phyloP scores from a whole-genome alignment of 2,113 vertebrate species.

The Pelecanoides urinatrix region DNA sequence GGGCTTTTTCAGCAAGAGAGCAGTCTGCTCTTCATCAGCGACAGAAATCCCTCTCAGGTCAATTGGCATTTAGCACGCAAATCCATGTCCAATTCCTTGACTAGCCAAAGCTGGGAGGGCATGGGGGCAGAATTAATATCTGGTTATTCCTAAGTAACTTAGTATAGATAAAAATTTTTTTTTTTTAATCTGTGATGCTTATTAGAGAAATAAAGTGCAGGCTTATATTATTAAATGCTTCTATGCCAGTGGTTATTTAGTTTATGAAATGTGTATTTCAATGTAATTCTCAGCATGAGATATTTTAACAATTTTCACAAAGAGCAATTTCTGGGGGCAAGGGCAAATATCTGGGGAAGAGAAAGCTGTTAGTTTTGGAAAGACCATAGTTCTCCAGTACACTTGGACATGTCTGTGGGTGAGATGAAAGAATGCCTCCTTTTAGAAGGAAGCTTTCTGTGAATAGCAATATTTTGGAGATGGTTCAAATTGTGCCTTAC shows the following conservation, averaged over 20 bases:
- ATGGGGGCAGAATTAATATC: background rate
- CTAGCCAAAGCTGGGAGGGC: background rate
- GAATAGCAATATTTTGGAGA: background rate
- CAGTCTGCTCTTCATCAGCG: background rate
- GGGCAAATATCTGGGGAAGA: background rate
- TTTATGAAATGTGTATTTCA: background rate
- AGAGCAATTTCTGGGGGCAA: background rate
- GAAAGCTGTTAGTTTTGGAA: background rate
- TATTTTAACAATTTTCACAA: background rate
- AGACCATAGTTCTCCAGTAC: background rate
- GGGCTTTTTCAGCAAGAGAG: background rate
- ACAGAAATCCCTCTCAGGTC: background rate
- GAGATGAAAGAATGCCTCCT: background rate
- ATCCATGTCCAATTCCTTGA: background rate
- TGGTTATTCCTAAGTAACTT: background rate
- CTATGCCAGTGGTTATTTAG: background rate
- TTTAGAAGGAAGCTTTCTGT: background rate
- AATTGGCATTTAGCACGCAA: background rate
- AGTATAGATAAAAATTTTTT: background rate
- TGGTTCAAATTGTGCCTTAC: background rate
- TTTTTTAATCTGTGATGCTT: background rate
- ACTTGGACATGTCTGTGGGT: background rate
- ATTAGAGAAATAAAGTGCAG: background rate
- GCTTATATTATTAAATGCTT: background rate
- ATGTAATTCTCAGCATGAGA: background rate